Conservation (phyloP, 2,888 invertebrate genomes). For the Drosophila trichaetosa region DNA sequence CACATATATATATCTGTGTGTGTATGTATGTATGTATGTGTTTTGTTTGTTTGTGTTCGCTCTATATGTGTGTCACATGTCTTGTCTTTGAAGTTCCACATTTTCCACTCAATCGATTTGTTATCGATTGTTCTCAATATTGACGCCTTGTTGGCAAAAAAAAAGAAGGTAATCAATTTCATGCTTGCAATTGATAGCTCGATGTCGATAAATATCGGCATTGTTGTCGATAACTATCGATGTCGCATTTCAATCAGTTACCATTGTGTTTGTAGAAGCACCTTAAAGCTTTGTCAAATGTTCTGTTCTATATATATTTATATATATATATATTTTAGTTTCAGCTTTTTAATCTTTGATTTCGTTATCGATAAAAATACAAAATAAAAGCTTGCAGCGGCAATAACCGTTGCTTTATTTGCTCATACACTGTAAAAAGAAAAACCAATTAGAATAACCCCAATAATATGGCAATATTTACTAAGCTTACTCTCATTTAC, state of each 20-base stretch:
- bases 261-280: slow-evolving; percentile 24
- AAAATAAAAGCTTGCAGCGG: slow-evolving; percentile 37
- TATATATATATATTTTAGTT: slow-evolving; percentile 9
- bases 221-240: slow-evolving; percentile 25
- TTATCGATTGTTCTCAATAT: slow-evolving; percentile 8
- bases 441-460: background rate
- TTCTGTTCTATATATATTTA: slow-evolving; percentile 18
- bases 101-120: slow-evolving; percentile 1
- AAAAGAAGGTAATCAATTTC: background rate
- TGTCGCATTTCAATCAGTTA: slow-evolving; percentile 24
- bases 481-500: slow-evolving; percentile 16
- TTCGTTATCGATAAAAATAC: slow-evolving; percentile 32
- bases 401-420: slow-evolving; percentile 45
- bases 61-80: slow-evolving; percentile 26
- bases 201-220: slow-evolving; percentile 3
- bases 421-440: slow-evolving; percentile 38
- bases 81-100: slow-evolving; percentile 14
- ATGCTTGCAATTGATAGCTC: slow-evolving; percentile 1
- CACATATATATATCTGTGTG: slow-evolving; percentile 7
- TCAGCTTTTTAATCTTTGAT: slow-evolving; percentile 41
- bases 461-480: slow-evolving; percentile 12
- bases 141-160: slow-evolving; percentile 11
- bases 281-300: slow-evolving; percentile 17
- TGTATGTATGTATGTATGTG: slow-evolving; percentile 15
- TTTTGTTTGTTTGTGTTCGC: slow-evolving; percentile 34